These are phyloP conservation scores for Busseola fusca DNA, from an alignment of 2,888 invertebrate genomes.

Conservation along the genomic window DNA sequence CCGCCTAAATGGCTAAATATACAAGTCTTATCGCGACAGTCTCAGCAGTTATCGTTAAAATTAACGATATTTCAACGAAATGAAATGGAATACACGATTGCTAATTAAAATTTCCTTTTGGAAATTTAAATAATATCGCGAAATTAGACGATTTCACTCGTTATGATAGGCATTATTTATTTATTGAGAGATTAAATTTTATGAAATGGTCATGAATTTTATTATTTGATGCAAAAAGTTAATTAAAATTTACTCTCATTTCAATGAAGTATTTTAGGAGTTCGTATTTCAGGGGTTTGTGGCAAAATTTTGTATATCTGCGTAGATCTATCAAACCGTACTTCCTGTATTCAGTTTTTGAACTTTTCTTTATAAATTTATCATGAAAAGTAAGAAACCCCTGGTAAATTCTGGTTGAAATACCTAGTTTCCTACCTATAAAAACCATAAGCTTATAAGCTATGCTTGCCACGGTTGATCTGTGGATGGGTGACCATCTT, in stretches of 20 bases:
- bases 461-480: too few species aligned
- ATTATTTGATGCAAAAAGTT: conserved; percentile 14
- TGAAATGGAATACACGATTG: conserved; percentile 51
- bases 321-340: background rate
- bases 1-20: background rate
- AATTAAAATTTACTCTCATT: conserved; percentile 24
- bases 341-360: background rate
- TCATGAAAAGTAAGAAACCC: background rate
- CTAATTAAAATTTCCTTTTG: conserved; percentile 66
- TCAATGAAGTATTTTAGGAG: conserved; percentile 11
- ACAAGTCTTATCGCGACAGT: conserved; percentile 19
- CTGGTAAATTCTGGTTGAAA: background rate
- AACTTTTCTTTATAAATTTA: background rate
- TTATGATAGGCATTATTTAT: conserved; percentile 29
- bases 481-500: too few species aligned
- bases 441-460: too few species aligned
- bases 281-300: background rate
- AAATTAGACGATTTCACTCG: conserved; percentile 38
- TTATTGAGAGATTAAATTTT: conserved; percentile 41
- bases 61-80: conserved; percentile 59
- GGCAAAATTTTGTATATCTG: background rate
- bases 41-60: conserved; percentile 63
- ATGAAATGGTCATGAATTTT: conserved; percentile 25
- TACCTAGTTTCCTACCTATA: background rate
- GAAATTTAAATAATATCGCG: conserved; percentile 55